phyloP scores from a whole-genome alignment of 2,113 vertebrate genomes.

The Philantomba maxwellii region DNA sequence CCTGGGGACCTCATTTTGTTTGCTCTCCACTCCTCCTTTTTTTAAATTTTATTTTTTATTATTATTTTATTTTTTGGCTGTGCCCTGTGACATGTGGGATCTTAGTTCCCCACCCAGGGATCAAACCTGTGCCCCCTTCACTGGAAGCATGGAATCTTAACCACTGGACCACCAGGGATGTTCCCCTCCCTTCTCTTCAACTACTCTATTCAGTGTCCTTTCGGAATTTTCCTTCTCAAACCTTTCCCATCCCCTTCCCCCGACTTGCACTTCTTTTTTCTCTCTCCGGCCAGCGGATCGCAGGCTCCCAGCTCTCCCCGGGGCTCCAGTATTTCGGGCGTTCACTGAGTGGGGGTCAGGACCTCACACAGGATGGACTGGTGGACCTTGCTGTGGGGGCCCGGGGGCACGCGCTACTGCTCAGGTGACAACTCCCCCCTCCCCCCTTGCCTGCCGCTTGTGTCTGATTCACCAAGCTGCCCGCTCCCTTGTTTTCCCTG shows the following conservation, averaged over 20 bases:
- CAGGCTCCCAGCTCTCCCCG: slow-evolving; percentile 38
- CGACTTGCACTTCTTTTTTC: not conserved
- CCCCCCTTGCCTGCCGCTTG: fast-evolving
- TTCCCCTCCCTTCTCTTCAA: not conserved
- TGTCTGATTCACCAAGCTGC: not conserved
- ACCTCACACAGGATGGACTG: slow-evolving; percentile 81
- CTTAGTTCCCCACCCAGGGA: not conserved
- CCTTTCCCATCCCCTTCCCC: not conserved
- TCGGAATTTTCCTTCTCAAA: not conserved
- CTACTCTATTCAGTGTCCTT: not conserved
- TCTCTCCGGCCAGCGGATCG: slow-evolving; percentile 75
- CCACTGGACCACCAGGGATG: not conserved
- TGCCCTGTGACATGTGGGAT: not conserved
- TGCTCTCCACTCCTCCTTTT: not conserved
- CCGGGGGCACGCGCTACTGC: slow-evolving; percentile 72
- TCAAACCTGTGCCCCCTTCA: not conserved
- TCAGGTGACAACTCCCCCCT: slow-evolving; percentile 75
- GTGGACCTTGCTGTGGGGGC: slow-evolving; percentile 82
- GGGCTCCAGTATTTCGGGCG: slow-evolving; percentile 81
- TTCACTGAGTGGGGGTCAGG: slow-evolving; percentile 77
- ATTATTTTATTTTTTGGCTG: not conserved
- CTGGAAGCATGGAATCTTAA: not conserved
- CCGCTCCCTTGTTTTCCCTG: fast-evolving
- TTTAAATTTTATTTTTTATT: not conserved
- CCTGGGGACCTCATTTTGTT: no score